phyloP scores from a whole-genome alignment of 2,797 vertebrate species.

The Malurus leucopterus region DNA sequence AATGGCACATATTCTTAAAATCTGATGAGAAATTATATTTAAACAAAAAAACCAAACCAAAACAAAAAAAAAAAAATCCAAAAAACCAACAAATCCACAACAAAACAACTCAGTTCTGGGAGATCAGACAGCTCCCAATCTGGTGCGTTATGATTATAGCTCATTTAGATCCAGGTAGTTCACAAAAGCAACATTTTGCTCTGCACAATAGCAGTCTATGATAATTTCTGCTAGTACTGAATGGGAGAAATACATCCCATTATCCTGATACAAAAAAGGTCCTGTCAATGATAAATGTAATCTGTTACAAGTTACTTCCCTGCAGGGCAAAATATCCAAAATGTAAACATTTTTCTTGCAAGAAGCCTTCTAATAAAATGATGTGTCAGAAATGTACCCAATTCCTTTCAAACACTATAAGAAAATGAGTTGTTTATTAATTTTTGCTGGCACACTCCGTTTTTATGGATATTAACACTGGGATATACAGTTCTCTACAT shows the following conservation, averaged over 20 bases:
- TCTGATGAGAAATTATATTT: conserved; percentile 28
- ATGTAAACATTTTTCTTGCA: conserved; percentile 27
- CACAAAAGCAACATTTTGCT: conserved; percentile 31
- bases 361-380: not conserved
- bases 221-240: conserved; percentile 29
- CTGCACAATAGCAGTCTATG: not conserved
- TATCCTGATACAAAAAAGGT: conserved; percentile 34
- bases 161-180: conserved; percentile 35
- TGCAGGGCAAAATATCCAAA: not conserved
- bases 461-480: not conserved
- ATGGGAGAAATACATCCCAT: not conserved
- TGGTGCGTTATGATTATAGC: not conserved
- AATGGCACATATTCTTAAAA: not conserved
- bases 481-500: not conserved
- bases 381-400: not conserved
- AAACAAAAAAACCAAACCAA: not conserved
- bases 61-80: too few species aligned
- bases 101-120: not conserved
- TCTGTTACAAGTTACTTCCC: conserved; percentile 25
- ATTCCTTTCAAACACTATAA: not conserved
- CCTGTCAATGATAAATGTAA: conserved; percentile 8
- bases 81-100: not conserved
- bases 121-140: conserved; percentile 7
- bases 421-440: not conserved
- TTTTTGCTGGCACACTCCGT: not conserved